Percentiles rank a stretch among this genome's conserved stretches.
These are phyloP conservation scores for Piscicola geometra DNA, from an alignment of 2,888 invertebrate species.

Conservation along the genomic window DNA sequence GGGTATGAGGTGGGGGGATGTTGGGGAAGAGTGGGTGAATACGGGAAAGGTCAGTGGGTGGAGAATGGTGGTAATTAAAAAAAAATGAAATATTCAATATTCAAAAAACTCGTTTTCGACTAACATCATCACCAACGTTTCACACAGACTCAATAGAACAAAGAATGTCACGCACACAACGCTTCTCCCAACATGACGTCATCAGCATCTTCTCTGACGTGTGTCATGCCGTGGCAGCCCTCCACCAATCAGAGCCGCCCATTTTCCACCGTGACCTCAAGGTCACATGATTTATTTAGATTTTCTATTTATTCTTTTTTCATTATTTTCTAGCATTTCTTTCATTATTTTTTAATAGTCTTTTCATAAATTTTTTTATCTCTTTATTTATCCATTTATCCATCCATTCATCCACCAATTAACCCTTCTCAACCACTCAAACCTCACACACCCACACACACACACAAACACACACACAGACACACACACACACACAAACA, in stretches of 20 bases:
- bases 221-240: slow-evolving; percentile 6
- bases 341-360: too few species aligned
- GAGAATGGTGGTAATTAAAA: too few species aligned
- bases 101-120: too few species aligned
- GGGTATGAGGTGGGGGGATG: too few species aligned
- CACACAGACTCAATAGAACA: not conserved
- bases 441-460: not conserved
- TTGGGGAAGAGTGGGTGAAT: too few species aligned
- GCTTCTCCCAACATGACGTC: not conserved
- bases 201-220: not conserved
- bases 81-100: too few species aligned
- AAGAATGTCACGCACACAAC: not conserved
- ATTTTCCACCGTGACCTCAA: slow-evolving; percentile 9
- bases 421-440: not conserved
- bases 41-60: too few species aligned
- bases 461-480: not conserved
- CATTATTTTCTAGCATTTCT: too few species aligned
- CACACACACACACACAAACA: not conserved
- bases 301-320: too few species aligned
- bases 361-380: too few species aligned
- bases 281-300: not conserved
- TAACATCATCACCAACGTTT: too few species aligned
- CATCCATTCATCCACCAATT: not conserved
- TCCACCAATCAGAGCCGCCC: slow-evolving; percentile 5
- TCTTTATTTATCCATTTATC: not conserved